phyloP scores from a whole-genome alignment of 2,113 vertebrate genomes.

The Pluvianellus socialis region DNA sequence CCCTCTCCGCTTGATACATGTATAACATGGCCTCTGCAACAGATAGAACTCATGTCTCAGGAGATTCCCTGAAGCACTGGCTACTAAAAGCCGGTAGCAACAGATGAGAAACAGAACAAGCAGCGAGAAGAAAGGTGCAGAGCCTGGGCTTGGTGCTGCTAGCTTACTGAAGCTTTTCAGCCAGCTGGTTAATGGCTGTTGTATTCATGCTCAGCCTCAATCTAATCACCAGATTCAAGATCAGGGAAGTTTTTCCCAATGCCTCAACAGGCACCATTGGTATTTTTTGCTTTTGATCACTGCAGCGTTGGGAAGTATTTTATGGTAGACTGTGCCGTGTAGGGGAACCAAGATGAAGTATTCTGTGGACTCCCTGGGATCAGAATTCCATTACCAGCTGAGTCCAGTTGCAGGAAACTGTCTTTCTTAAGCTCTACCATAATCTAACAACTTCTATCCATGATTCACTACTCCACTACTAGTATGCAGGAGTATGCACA shows the following conservation, averaged over 20 bases:
- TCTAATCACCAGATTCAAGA: background rate
- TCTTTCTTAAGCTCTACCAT: background rate
- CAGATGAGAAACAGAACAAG: background rate
- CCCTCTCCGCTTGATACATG: rapidly evolving
- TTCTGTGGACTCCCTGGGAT: background rate
- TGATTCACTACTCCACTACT: background rate
- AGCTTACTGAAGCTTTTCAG: background rate
- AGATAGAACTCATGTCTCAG: rapidly evolving
- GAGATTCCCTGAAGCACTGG: background rate
- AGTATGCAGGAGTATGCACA: background rate
- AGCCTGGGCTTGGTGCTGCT: background rate
- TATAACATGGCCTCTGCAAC: rapidly evolving
- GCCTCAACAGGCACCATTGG: background rate
- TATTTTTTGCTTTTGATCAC: background rate
- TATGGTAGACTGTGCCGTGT: background rate
- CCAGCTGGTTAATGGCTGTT: background rate
- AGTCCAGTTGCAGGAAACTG: background rate
- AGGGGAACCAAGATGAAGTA: background rate
- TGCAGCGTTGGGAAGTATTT: background rate
- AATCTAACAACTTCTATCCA: background rate
- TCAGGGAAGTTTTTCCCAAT: background rate
- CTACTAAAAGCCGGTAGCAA: background rate
- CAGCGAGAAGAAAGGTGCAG: background rate
- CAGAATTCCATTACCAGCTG: background rate
- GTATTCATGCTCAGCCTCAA: background rate